Evolutionary conservation across 1,140 invertebrate species (phyloP), one percentile per base, ranked within the genome.

Genomic region (Cotesia typhae): DNA sequence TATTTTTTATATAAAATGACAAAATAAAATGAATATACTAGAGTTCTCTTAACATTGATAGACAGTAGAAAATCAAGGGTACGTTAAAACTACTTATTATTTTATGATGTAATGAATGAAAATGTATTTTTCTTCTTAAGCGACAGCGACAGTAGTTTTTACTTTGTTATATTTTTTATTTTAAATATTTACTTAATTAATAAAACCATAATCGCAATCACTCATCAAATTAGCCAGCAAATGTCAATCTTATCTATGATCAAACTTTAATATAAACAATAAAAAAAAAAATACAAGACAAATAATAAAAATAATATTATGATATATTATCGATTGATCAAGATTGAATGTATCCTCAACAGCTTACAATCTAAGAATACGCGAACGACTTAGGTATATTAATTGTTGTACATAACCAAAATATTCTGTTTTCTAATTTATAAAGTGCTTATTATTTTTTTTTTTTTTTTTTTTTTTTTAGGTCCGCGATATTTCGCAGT

Each of bases 401-500:
- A 83, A 83, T 81, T 81, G 80, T 84, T 84, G 80, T 85, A 82
- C 76, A 85, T 84, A 85, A 84, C 71, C 82, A 84, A 85, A 85
- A 85, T 85, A 85, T 84, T 85, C 81, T 84, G 83, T 85, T 81
- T 81, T 81, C 79, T 84, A 83, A 81, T 85, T 83, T 83, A 73
- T 83, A 78, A 84, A 79, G 75, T 83, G 77, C 82, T 77, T 81
- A 79, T 79, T 77, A 70, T 75, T 79, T 61, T 70, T 59, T 67
- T 71, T 61, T 14, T 70, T 66, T 77, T 70, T 75, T 79, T 61
- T 70, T 59, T 67, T 71, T 61, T 14, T 70, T 66, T 60, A 57
- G 61, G 60, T 67, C 64, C 35, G 53, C 52, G 20, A 10, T 55
- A 41, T 69, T 52, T 67, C 12, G 12, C 68, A 28, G 55, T 76